Evolutionary conservation across 2,797 vertebrate species (phyloP).

Genomic region (Urophycis tenuis): DNA sequence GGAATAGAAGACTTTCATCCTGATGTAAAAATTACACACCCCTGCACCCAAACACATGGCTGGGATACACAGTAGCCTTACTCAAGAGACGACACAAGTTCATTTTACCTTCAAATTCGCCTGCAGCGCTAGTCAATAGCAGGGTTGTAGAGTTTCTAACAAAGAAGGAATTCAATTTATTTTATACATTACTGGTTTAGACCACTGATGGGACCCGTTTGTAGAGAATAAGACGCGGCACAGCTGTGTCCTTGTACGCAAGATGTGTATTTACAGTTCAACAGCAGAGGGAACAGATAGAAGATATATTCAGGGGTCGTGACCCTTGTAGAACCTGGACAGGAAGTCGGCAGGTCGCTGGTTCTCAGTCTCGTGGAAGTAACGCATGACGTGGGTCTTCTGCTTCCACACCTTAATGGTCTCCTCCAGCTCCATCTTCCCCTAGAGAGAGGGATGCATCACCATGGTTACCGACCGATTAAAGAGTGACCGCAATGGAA

Average conservation of each 20-base stretch:
- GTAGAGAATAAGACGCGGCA: slow-evolving; percentile 13
- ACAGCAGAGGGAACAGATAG: slow-evolving; percentile 27
- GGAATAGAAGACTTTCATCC: neutral
- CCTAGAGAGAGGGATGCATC: slow-evolving; percentile 62
- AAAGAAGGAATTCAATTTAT: too few species aligned
- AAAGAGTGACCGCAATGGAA: too few species aligned
- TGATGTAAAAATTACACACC: neutral
- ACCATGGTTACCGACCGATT: too few species aligned
- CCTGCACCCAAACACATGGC: neutral
- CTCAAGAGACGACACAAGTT: too few species aligned
- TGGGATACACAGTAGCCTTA: neutral
- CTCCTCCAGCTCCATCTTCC: slow-evolving; percentile 94
- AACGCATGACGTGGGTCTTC: slow-evolving; percentile 89
- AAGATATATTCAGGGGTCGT: slow-evolving; percentile 74
- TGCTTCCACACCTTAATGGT: slow-evolving; percentile 94
- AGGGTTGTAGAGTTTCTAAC: neutral
- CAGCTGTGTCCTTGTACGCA: slow-evolving; percentile 25
- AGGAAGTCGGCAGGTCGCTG: slow-evolving; percentile 80
- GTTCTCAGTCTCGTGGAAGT: slow-evolving; percentile 79
- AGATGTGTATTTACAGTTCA: slow-evolving; percentile 70
- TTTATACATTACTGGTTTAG: neutral
- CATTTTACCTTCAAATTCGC: too few species aligned
- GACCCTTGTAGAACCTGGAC: slow-evolving; percentile 87
- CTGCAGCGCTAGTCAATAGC: too few species aligned
- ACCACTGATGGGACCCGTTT: neutral